Base-by-base conservation (phyloP, 2,797 vertebrate species). In the Rachycentron canadum region DNA sequence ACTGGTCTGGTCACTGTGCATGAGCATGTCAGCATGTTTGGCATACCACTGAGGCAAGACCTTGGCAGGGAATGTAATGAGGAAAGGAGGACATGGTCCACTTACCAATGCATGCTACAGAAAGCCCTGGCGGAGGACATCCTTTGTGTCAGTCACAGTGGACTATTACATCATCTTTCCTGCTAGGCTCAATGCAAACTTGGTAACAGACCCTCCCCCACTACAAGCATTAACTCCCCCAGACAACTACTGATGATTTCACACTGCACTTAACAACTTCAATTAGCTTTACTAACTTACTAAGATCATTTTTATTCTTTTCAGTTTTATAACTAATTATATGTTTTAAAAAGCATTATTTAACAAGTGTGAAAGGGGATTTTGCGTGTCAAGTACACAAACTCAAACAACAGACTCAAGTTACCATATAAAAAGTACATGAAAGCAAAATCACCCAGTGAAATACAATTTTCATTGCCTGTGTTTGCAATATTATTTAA, bases 161-260 rank as follows among this genome's bases (percentile, higher is more conserved):
- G 60, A 76, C 69, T 63, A 87, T 91, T 86, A 89, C 87, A 72
- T 90, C 89, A 87, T 86, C 69, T 83, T 90, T 85, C 67, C 88
- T 86, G 77, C 73, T 69, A 57, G 69, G 58, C 57, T 77, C 59
- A 78, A 38, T 30, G 53, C 28, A 32, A 63, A 43, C 49, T 56
- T 66, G 34, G 50, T 40, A 17, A 56, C 43, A 38, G 49, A 85
- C 81, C 70, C 38, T 68, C 70, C 81, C 73, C 69, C 81, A 66
- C 59, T 38, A 50, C 30, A 73, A 52, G 47, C 58, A 70, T 25
- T 9, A 43, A 65, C 73, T 71, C 32, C 53, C 23, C 69, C 64
- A 4, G 43, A 68, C 55, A 52, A 45, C 50, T 45, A 56, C 36
- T 12, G 26, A n/a, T 17, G 13, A 56, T 17, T 16, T 34, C 25